phyloP scores from a whole-genome alignment of 1,140 invertebrate species.

The Bombus balteatus region DNA sequence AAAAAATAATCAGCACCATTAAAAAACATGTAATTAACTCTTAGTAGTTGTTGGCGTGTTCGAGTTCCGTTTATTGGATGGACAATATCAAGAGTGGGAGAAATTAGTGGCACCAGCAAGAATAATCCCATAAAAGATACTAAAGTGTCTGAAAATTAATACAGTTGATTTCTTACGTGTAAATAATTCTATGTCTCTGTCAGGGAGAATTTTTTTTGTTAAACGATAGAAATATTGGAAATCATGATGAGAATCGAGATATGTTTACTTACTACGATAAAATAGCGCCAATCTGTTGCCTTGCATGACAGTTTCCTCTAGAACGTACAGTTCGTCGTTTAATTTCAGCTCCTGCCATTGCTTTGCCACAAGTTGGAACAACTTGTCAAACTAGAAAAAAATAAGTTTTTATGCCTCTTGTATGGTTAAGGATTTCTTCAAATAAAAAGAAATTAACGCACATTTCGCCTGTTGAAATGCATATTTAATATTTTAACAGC shows the following conservation, averaged over 20 bases:
- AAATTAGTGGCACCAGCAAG: too few species aligned
- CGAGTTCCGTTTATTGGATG: too few species aligned
- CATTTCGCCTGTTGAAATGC: background rate
- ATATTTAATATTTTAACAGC: background rate
- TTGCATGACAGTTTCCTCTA: background rate
- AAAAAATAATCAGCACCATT: too few species aligned
- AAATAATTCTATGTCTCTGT: fast-evolving
- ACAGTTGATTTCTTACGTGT: fast-evolving
- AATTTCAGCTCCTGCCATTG: background rate
- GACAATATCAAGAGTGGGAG: too few species aligned
- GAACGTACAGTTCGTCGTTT: background rate
- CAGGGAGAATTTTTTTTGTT: fast-evolving
- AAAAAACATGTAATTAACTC: too few species aligned
- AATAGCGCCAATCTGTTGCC: background rate
- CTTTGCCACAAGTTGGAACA: background rate
- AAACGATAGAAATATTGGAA: background rate
- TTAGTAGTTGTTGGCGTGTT: too few species aligned
- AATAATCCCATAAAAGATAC: background rate
- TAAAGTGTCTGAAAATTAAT: background rate
- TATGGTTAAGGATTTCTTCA: fast-evolving
- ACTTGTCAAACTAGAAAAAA: background rate
- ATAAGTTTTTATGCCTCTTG: background rate
- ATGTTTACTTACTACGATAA: background rate
- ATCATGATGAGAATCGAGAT: background rate
- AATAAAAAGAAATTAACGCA: background rate